phyloP scores from a whole-genome alignment of 1,140 invertebrate genomes.

The Eubasilissa regina region DNA sequence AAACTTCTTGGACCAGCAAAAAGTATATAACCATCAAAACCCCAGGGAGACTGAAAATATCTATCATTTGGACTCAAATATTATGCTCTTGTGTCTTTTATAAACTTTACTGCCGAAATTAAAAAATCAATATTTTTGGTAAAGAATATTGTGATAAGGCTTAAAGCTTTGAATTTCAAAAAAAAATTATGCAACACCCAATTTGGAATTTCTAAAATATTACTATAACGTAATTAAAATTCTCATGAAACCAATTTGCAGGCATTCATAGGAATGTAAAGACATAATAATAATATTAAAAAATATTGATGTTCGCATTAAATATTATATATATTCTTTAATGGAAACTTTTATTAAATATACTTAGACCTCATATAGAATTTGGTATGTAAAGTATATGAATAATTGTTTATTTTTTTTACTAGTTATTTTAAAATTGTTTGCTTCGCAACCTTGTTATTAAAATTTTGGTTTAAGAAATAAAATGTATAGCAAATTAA shows the following conservation, averaged over 20 bases:
- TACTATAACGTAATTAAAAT: too few relatives aligned
- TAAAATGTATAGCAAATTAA: too few relatives aligned
- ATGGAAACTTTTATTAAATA: too few relatives aligned
- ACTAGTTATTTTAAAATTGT: slow-evolving; percentile 8
- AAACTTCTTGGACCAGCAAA: slow-evolving; percentile 37
- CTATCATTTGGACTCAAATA: slow-evolving; percentile 2
- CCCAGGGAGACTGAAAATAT: background rate
- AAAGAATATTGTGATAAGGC: background rate
- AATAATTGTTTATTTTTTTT: background rate
- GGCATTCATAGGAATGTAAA: too few relatives aligned
- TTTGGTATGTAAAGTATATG: background rate
- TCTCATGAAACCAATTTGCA: too few relatives aligned
- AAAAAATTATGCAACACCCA: background rate
- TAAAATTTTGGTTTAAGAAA: too few relatives aligned
- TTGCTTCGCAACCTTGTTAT: background rate
- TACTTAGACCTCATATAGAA: too few relatives aligned
- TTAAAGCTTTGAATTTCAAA: background rate
- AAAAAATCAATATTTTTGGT: background rate
- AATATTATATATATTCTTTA: too few relatives aligned
- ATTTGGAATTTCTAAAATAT: too few relatives aligned
- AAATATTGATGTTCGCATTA: too few relatives aligned
- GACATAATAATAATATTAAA: too few relatives aligned
- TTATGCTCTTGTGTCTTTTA: slow-evolving; percentile 5
- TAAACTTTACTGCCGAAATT: slow-evolving; percentile 8
- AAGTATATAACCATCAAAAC: slow-evolving; percentile 7